Evolutionary conservation across 2,113 vertebrate genomes (phyloP).

Genomic region (Prolemur simus): DNA sequence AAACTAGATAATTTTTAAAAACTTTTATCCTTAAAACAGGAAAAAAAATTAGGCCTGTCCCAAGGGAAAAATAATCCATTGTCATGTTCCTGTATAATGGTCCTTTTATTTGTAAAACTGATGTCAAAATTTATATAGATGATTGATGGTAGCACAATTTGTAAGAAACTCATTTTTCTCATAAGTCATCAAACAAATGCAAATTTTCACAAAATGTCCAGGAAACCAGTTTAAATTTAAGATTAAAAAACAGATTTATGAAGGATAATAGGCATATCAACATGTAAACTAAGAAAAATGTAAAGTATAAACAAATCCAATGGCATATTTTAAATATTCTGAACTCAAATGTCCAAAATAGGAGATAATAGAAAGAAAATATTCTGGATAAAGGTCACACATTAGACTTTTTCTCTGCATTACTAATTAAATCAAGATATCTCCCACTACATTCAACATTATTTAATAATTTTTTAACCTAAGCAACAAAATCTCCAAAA

Average conservation of each 20-base stretch:
- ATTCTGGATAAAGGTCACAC: neutral
- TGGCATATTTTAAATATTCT: conserved; percentile 31
- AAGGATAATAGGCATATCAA: neutral
- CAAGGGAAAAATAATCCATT: neutral
- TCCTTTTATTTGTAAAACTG: conserved; percentile 38
- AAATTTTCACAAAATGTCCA: conserved; percentile 22
- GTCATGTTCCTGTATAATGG: neutral
- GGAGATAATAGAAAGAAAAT: conserved; percentile 31
- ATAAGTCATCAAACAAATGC: neutral
- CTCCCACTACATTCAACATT: neutral
- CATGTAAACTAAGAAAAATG: conserved; percentile 27
- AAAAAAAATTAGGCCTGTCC: neutral
- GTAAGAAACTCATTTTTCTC: neutral
- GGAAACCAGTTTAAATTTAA: conserved; percentile 53
- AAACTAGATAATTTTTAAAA: neutral
- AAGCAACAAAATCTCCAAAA: neutral
- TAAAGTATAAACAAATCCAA: neutral
- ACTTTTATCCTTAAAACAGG: neutral
- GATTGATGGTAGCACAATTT: conserved; percentile 10
- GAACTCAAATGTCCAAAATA: conserved; percentile 32
- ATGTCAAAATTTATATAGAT: conserved; percentile 22
- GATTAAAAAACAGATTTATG: neutral
- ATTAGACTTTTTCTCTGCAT: neutral
- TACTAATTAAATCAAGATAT: neutral
- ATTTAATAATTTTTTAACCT: conserved; percentile 25